phyloP scores from a whole-genome alignment of 2,797 vertebrate species.

The Lates japonicus region DNA sequence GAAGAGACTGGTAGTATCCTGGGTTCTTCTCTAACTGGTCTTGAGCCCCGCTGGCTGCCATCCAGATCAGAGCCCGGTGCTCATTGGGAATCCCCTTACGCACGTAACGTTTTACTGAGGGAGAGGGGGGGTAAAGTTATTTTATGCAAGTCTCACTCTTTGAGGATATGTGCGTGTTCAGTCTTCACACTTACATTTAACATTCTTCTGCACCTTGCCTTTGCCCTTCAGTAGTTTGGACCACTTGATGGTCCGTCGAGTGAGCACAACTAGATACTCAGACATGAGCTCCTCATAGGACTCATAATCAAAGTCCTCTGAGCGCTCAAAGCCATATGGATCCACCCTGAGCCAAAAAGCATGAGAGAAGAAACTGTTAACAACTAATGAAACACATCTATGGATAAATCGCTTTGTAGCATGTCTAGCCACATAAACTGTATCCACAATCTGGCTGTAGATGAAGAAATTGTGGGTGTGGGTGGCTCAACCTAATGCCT shows the following conservation, averaged over 20 bases:
- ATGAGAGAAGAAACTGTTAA: slow-evolving; percentile 14
- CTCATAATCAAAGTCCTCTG: slow-evolving; percentile 88
- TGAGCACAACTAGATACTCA: slow-evolving; percentile 91
- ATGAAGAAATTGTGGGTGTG: slow-evolving; percentile 32
- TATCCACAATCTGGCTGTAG: slow-evolving; percentile 12
- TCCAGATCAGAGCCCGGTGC: slow-evolving; percentile 92
- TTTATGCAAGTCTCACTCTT: no score
- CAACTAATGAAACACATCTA: background rate
- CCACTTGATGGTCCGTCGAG: slow-evolving; percentile 93
- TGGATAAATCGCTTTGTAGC: background rate
- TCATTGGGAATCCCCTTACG: slow-evolving; percentile 96
- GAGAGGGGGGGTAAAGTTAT: background rate
- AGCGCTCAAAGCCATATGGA: slow-evolving; percentile 93
- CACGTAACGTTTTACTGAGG: slow-evolving; percentile 95
- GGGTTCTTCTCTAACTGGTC: slow-evolving; percentile 91
- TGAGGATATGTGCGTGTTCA: background rate
- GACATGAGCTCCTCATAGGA: slow-evolving; percentile 93
- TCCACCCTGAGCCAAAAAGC: slow-evolving; percentile 82
- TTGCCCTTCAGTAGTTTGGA: slow-evolving; percentile 90
- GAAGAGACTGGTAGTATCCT: slow-evolving; percentile 91
- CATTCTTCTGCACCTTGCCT: slow-evolving; percentile 86
- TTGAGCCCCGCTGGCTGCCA: slow-evolving; percentile 94
- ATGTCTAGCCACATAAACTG: background rate
- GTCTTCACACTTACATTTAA: slow-evolving; percentile 88
- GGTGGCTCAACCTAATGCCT: slow-evolving; percentile 52